Percentiles rank a stretch among this genome's conserved stretches.
phyloP scores from a whole-genome alignment of 2,113 vertebrate genomes.

The Rutilus rutilus region DNA sequence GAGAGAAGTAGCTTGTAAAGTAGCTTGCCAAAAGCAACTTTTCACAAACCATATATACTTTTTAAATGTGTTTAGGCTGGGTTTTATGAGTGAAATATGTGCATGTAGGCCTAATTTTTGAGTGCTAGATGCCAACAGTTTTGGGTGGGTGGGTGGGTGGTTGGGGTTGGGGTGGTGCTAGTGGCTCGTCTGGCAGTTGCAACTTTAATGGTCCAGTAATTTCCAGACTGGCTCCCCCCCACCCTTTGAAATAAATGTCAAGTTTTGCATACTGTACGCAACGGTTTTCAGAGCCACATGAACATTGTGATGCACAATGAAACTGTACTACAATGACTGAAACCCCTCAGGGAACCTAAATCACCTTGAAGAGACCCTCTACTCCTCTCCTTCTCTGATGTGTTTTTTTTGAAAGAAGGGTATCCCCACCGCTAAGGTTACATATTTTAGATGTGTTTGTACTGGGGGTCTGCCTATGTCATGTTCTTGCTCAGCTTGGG shows the following conservation, averaged over 20 bases:
- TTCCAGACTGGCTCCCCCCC: constrained; percentile 21
- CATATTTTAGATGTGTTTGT: neutral
- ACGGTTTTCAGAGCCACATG: constrained; percentile 49
- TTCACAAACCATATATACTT: neutral
- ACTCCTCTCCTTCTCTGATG: neutral
- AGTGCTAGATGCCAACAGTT: neutral
- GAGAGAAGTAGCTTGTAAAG: neutral
- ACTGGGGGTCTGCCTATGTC: neutral
- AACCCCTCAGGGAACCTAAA: constrained; percentile 28
- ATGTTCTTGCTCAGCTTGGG: neutral
- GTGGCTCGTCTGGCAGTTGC: neutral
- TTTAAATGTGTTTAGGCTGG: neutral
- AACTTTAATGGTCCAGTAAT: constrained; percentile 50
- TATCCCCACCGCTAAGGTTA: constrained; percentile 28
- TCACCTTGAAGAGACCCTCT: neutral
- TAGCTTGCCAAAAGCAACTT: neutral
- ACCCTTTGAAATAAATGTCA: constrained; percentile 47
- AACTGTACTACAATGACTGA: constrained; percentile 48
- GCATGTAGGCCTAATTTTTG: neutral
- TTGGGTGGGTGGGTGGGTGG: neutral
- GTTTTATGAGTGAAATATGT: neutral
- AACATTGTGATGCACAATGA: constrained; percentile 47
- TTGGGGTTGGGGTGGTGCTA: neutral
- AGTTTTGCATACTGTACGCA: constrained; percentile 56
- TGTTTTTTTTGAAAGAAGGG: constrained; percentile 12